Conservation (phyloP, 1,140 invertebrate genomes). For the Drosophila parabipectinata region DNA sequence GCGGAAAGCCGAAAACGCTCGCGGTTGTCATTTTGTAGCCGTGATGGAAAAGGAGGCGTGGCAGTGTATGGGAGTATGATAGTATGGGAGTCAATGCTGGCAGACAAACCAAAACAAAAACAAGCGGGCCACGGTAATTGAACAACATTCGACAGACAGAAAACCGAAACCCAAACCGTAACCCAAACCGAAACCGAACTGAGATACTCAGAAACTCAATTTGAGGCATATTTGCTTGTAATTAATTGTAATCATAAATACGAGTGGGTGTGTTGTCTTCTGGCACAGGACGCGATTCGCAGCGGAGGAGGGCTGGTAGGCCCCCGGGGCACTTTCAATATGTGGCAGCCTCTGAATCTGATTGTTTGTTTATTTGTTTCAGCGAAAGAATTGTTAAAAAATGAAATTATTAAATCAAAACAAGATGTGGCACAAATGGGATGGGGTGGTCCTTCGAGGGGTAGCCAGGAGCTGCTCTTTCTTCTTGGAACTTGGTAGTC, state of each 20-base stretch:
- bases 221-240: slow-evolving; percentile 75
- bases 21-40: slow-evolving; percentile 64
- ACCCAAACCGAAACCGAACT: slow-evolving; percentile 1
- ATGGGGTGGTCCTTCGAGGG: too few relatives aligned
- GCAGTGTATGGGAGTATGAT: not conserved
- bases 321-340: slow-evolving; percentile 61
- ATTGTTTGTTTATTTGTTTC: slow-evolving; percentile 47
- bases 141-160: slow-evolving; percentile 70
- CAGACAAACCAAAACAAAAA: slow-evolving; percentile 75
- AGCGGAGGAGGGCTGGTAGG: slow-evolving; percentile 1
- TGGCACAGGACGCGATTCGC: not conserved
- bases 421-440: not conserved
- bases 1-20: slow-evolving; percentile 67
- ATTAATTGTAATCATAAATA: slow-evolving; percentile 69
- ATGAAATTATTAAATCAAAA: slow-evolving; percentile 41
- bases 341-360: slow-evolving; percentile 13
- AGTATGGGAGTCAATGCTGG: not conserved
- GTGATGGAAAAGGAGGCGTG: not conserved
- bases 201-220: slow-evolving; percentile 53
- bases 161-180: not conserved
- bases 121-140: slow-evolving; percentile 69
- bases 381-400: slow-evolving; percentile 16
- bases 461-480: too few relatives aligned
- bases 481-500: slow-evolving; percentile 39
- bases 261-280: slow-evolving; percentile 13